Base-by-base conservation (phyloP, 2,113 vertebrate species). In the Nyctereutes procyonoides region DNA sequence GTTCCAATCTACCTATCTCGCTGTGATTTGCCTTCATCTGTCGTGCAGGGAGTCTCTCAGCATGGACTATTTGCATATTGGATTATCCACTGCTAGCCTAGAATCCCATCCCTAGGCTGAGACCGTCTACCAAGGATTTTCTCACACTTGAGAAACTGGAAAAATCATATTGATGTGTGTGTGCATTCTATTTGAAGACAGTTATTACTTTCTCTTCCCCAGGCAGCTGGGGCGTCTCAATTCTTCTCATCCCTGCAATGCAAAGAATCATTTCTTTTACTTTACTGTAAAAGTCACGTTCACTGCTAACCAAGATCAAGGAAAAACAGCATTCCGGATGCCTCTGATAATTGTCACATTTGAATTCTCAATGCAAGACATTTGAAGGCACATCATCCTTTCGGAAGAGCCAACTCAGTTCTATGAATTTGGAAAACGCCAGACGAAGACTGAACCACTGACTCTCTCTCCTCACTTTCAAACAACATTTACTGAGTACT, bases 251-350 rank as follows among this genome's bases (percentile, higher is more conserved):
- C 77, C 67, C 51, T 79, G 43, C 28, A 86, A 83, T 83, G 16
- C n/a, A 84, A 92, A 90, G 65, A 94, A 92, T 90, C 17, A 67
- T 76, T 97, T 56, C 53, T 89, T 92, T 93, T 71, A 80, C 53
- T 87, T 53, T 53, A 85, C 81, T 79, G 60, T 43, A 8, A 43
- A 43, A 43, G 43, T 43, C 48, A 97, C 95, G 19, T 73, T 93
- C 63, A 90, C 43, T 97, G 87, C 65, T 74, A 93, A 93, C 11
- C 48, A 92, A 73, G 95, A 96, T 97, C 43, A 96, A 96, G 62
- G 53, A 63, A 90, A 93, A 93, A 89, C 26, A 82, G 35, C 17
- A 93, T 74, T 85, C 65, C 76, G 96, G 90, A 83, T 60, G 85
- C 62, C 28, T 95, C 55, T 43, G 38, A 84, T n/a, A 65, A 96